These are phyloP conservation scores for Colletes gigas DNA, from an alignment of 1,140 invertebrate genomes.

Conservation along the genomic window DNA sequence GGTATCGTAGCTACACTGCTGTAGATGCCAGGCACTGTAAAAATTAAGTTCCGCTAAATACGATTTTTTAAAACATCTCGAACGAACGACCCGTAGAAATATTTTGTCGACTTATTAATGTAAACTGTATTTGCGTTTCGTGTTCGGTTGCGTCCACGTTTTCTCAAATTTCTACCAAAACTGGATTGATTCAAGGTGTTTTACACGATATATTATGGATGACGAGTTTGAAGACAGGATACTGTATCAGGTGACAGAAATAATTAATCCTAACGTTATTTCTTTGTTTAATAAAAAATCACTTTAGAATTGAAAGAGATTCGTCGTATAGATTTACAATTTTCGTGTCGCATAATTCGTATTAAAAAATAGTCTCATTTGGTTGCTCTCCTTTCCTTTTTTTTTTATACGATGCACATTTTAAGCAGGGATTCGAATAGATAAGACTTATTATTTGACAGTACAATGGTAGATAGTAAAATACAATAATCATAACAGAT, in stretches of 20 bases:
- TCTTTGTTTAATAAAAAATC: not conserved
- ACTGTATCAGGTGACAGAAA: constrained; percentile 84
- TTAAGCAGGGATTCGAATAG: not conserved
- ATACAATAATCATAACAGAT: not conserved
- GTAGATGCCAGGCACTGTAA: not conserved
- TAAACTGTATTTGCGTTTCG: not conserved
- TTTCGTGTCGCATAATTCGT: constrained; percentile 3
- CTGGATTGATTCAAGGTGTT: constrained; percentile 34
- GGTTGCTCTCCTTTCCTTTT: constrained; percentile 11
- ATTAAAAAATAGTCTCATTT: constrained; percentile 32
- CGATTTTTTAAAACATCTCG: not conserved
- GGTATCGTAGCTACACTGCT: constrained; percentile 19
- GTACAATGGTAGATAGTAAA: not conserved
- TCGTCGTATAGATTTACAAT: not conserved
- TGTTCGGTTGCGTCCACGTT: not conserved
- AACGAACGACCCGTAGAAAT: not conserved
- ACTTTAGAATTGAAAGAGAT: not conserved
- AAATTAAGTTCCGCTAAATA: not conserved
- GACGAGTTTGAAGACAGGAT: constrained; percentile 93
- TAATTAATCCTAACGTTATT: constrained; percentile 4
- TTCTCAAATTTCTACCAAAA: not conserved
- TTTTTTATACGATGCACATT: not conserved
- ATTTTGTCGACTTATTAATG: not conserved
- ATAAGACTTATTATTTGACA: not conserved
- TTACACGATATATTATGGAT: constrained; percentile 85